These are phyloP conservation scores for Lasius platythorax DNA, from an alignment of 2,888 invertebrate genomes.

Conservation along the genomic window DNA sequence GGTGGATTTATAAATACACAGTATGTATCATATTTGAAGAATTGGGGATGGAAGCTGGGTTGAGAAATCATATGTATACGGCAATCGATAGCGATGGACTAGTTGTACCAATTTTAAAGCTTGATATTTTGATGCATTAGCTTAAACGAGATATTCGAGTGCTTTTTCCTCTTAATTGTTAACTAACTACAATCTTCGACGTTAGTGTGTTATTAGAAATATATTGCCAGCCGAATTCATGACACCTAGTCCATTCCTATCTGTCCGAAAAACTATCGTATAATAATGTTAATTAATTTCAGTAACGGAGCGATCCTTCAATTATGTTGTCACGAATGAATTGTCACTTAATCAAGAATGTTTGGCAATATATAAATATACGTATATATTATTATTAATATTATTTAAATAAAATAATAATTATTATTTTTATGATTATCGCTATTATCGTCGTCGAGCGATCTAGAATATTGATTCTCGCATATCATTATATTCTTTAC, in stretches of 20 bases:
- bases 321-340: constrained; percentile 64
- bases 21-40: constrained; percentile 30
- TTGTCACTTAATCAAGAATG: constrained; percentile 70
- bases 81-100: constrained; percentile 55
- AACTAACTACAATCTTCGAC: constrained; percentile 17
- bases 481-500: constrained; percentile 14
- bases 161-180: constrained; percentile 54
- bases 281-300: constrained; percentile 56
- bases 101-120: constrained; percentile 27
- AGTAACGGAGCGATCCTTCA: constrained; percentile 56
- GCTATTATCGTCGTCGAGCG: constrained; percentile 54
- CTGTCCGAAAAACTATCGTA: constrained; percentile 47
- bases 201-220: constrained; percentile 42
- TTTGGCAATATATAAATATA: constrained; percentile 77
- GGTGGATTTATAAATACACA: constrained; percentile 25
- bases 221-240: constrained; percentile 3
- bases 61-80: constrained; percentile 25
- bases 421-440: constrained; percentile 71
- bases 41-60: constrained; percentile 35
- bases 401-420: constrained; percentile 76
- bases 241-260: constrained; percentile 60
- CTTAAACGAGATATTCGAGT: constrained; percentile 30
- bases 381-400: constrained; percentile 74
- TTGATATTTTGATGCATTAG: constrained; percentile 23
- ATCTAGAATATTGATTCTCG: constrained; percentile 21